These are phyloP conservation scores for Diadegma fenestrale DNA, from an alignment of 2,888 invertebrate genomes.

Conservation along the genomic window DNA sequence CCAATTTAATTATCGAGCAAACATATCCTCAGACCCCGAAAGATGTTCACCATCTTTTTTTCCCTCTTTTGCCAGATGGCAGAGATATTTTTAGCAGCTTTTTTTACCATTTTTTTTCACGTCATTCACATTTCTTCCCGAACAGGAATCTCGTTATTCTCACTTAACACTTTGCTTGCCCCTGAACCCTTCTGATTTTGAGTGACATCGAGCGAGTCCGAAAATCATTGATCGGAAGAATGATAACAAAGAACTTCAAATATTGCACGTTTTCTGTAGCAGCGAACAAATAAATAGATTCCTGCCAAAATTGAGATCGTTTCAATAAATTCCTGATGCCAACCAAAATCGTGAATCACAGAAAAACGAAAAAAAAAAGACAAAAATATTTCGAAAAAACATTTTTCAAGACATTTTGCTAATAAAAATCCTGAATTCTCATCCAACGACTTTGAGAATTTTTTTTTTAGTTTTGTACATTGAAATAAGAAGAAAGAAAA, in stretches of 20 bases:
- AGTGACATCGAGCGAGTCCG: not conserved
- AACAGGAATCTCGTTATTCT: conserved; percentile 1
- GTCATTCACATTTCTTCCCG: not conserved
- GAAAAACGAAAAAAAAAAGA: too few species aligned
- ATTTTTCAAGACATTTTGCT: too few species aligned
- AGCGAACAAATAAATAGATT: not conserved
- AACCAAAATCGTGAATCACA: too few species aligned
- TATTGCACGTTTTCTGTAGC: not conserved
- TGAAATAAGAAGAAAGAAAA: too few species aligned
- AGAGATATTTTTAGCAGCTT: conserved; percentile 2
- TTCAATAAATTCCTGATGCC: not conserved
- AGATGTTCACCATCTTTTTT: conserved; percentile 41
- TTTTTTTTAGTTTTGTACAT: too few species aligned
- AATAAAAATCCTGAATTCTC: too few species aligned
- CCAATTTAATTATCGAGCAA: conserved; percentile 60
- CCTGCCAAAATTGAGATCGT: not conserved
- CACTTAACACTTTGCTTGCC: not conserved
- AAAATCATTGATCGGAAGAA: not conserved
- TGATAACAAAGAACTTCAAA: not conserved
- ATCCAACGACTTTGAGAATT: too few species aligned
- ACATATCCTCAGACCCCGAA: conserved; percentile 25
- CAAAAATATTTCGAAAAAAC: too few species aligned
- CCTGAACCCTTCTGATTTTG: not conserved
- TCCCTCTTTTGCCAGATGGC: not conserved
- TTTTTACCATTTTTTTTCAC: not conserved